Evolutionary conservation across 2,113 vertebrate species (phyloP).

Genomic region (Hypomesus transpacificus): DNA sequence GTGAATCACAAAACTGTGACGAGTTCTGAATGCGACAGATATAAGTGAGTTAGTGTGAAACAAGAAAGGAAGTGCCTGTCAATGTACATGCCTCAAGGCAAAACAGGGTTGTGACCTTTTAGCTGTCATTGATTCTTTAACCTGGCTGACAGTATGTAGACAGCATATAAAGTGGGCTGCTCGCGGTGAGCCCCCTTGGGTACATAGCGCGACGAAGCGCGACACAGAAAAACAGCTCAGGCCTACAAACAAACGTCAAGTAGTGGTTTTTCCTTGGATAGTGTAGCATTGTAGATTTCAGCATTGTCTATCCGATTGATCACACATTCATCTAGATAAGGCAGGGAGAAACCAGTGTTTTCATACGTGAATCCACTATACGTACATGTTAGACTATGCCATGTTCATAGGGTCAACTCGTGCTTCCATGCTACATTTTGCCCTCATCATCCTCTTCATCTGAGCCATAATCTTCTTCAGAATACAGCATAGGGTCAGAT

Average conservation of each 20-base stretch:
- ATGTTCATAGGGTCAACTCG: not conserved
- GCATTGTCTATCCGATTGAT: conserved; percentile 18
- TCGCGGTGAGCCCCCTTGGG: too few relatives aligned
- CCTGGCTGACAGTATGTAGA: too few relatives aligned
- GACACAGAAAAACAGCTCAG: not conserved
- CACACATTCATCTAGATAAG: conserved; percentile 43
- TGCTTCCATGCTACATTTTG: conserved; percentile 5
- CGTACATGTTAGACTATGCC: not conserved
- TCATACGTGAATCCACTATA: not conserved
- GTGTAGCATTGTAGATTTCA: conserved; percentile 21
- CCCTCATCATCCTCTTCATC: not conserved
- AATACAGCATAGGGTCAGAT: not conserved
- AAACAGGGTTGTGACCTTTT: too few relatives aligned
- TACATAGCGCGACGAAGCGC: too few relatives aligned
- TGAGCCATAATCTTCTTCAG: not conserved
- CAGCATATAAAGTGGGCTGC: too few relatives aligned
- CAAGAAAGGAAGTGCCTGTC: too few relatives aligned
- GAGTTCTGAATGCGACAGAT: too few relatives aligned
- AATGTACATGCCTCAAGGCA: too few relatives aligned
- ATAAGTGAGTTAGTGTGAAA: too few relatives aligned
- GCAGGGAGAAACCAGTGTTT: conserved; percentile 39
- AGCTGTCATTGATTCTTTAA: too few relatives aligned
- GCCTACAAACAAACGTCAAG: not conserved
- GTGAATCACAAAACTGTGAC: not conserved
- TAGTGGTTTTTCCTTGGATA: not conserved